Evolutionary conservation across 1,140 invertebrate genomes (phyloP), one percentile per base, ranked within the genome.

Genomic region (Dreissena polymorpha): DNA sequence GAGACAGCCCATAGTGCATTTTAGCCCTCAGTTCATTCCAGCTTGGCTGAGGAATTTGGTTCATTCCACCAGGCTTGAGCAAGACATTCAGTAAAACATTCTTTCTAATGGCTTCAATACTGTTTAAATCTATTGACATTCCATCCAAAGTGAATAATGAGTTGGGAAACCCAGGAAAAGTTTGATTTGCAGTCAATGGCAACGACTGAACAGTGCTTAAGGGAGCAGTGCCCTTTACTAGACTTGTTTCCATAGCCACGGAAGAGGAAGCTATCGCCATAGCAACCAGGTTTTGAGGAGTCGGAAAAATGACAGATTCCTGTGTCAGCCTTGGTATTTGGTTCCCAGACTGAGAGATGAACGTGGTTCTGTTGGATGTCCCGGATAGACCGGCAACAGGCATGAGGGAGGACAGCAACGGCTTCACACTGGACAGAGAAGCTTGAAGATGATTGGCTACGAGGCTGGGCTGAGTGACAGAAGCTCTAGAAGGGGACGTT

Each of bases 281-380:
- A 13, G 75, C n/a, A 55, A 55, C 49, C 60, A 74, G 60, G 49
- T 23, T 67, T n/a, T 25, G 12, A 16, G 39, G 18, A 12, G 68
- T 64, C 14, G 63, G 68, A 18, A 74, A 29, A 13, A 75, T 81
- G 14, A 81, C 57, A 27, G 70, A 60, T 72, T 68, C 70, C 60
- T 73, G 70, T 55, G 70, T 51, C 10, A 82, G 63, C 29, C 14
- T 21, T 14, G 60, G 49, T 18, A 67, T 39, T 14, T 72, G 70
- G 23, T 29, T 73, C 16, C 63, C 63, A 0, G 70, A 10, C 18
- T 82, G 79, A 39, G 79, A 65, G 18, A 82, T 57, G 63, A 82
- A 72, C 29, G 73, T 18, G 10, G 79, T 69, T 8, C 27, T 96
- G 95, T 97, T 98, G 94, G 97, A 96, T 94, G 97, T 96, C 50